These are phyloP conservation scores for Pseudochirops corinnae DNA, from an alignment of 2,797 vertebrate genomes.

Conservation along the genomic window DNA sequence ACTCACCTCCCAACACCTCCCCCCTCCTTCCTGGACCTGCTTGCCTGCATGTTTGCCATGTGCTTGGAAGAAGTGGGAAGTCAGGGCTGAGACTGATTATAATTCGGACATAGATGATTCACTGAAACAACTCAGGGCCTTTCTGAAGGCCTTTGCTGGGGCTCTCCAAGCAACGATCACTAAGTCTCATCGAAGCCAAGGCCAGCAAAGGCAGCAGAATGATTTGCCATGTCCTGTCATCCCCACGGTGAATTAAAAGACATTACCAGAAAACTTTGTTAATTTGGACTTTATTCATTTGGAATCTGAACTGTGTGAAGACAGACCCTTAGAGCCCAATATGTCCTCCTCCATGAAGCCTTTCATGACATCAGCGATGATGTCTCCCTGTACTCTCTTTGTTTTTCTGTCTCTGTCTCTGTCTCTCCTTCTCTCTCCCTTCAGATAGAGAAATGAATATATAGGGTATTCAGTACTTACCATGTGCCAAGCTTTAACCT, in stretches of 20 bases:
- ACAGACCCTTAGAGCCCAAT: neutral
- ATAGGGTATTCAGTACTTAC: neutral
- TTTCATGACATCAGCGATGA: neutral
- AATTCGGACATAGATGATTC: neutral
- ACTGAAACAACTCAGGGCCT: neutral
- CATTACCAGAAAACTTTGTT: neutral
- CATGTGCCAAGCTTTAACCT: neutral
- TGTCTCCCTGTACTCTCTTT: neutral
- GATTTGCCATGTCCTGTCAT: neutral
- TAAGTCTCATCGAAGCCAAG: neutral
- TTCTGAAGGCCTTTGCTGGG: neutral
- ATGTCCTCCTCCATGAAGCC: neutral
- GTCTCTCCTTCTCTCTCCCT: neutral
- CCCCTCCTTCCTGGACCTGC: neutral
- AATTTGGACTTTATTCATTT: neutral
- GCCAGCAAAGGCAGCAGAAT: neutral
- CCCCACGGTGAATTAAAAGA: neutral
- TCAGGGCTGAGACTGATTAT: neutral
- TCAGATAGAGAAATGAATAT: neutral
- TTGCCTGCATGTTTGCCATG: neutral
- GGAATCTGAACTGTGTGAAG: neutral
- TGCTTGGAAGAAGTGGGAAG: neutral
- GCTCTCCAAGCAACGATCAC: neutral
- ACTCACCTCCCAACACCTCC: neutral
- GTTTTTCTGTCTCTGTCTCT: too few species aligned